A percentile compares a stretch with the other conserved stretches of the same genome.
Evolutionary conservation across 2,888 invertebrate species (phyloP).

Genomic region (Entomobrya multifasciata): DNA sequence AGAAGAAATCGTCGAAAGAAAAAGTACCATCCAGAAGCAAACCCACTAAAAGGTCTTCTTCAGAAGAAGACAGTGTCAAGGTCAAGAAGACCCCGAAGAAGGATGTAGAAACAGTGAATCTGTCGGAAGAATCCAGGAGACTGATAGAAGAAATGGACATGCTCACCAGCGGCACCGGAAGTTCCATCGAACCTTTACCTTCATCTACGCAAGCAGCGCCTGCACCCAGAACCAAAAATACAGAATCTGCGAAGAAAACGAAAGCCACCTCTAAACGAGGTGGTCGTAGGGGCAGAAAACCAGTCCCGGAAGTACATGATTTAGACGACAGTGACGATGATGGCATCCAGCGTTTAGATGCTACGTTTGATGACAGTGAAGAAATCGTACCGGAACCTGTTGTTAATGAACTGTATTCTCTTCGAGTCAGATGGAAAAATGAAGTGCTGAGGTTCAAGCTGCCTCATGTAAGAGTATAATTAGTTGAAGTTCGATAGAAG

Average conservation of each 20-base stretch:
- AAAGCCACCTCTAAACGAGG: background rate
- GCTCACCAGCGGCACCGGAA: too few species aligned
- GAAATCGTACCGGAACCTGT: background rate
- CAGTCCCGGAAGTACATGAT: background rate
- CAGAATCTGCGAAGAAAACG: background rate
- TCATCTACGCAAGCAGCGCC: background rate
- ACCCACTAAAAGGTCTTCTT: too few species aligned
- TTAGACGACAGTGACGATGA: background rate
- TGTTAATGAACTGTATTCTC: background rate
- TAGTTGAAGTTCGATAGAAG: background rate
- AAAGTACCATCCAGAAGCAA: too few species aligned
- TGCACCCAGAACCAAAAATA: background rate
- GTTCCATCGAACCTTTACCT: too few species aligned
- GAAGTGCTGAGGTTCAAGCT: slow-evolving; percentile 11
- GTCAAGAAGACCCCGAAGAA: too few species aligned
- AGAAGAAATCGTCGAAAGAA: too few species aligned
- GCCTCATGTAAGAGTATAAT: background rate
- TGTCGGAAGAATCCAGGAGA: too few species aligned
- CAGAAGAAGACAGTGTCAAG: too few species aligned
- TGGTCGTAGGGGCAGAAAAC: background rate
- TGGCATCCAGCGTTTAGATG: background rate
- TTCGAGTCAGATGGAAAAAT: slow-evolving; percentile 27
- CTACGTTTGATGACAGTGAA: too few species aligned
- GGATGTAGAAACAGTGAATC: too few species aligned
- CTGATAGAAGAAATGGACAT: too few species aligned